Percentiles rank a stretch among this genome's conserved stretches.
phyloP scores from a whole-genome alignment of 2,888 invertebrate genomes.

The Drosophila colorata region DNA sequence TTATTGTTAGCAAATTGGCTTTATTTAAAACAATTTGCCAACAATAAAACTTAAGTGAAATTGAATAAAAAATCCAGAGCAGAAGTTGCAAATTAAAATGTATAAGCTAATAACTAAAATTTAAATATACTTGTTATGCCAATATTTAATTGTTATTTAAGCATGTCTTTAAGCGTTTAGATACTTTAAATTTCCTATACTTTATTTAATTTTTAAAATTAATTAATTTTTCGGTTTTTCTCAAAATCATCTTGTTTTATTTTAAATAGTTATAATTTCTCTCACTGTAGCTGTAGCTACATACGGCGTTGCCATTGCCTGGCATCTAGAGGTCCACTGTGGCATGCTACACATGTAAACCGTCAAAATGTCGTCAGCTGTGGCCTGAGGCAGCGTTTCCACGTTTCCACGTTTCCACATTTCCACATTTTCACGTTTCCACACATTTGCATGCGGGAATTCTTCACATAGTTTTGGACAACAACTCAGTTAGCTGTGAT shows the following conservation, averaged over 20 bases:
- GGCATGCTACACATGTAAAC: constrained; percentile 63
- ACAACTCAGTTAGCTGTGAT: constrained; percentile 14
- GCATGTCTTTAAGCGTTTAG: too few relatives aligned
- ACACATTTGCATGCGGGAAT: constrained; percentile 53
- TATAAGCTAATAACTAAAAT: background rate
- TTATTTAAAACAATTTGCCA: background rate
- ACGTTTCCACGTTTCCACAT: background rate
- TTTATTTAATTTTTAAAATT: too few relatives aligned
- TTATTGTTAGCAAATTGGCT: constrained; percentile 14
- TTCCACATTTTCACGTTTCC: constrained; percentile 5
- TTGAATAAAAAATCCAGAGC: background rate
- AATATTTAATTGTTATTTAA: too few relatives aligned
- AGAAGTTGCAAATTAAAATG: background rate
- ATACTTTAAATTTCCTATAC: too few relatives aligned
- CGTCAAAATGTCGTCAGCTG: constrained; percentile 56
- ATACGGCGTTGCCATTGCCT: background rate
- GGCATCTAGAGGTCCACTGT: constrained; percentile 5
- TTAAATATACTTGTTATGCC: too few relatives aligned
- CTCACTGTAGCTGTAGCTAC: constrained; percentile 7
- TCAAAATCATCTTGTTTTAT: too few relatives aligned
- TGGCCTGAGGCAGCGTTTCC: constrained; percentile 13
- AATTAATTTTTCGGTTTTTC: too few relatives aligned
- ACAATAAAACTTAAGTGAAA: too few relatives aligned
- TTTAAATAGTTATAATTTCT: background rate
- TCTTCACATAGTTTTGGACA: constrained; percentile 53